These are phyloP conservation scores for Cephus rjabovi DNA, from an alignment of 2,888 invertebrate species.

Conservation along the genomic window DNA sequence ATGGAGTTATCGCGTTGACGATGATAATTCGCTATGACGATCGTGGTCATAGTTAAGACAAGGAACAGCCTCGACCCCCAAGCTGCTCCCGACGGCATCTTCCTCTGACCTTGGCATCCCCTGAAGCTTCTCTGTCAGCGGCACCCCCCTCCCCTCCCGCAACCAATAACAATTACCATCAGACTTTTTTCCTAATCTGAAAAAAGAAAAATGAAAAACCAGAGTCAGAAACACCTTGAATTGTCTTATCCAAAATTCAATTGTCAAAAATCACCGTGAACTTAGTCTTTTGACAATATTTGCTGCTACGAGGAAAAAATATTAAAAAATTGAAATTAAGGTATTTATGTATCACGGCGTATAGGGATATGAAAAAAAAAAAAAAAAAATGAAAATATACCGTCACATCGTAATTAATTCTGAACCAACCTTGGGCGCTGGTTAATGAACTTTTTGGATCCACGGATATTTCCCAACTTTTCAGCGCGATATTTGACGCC, in stretches of 20 bases:
- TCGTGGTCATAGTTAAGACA: slow-evolving; percentile 53
- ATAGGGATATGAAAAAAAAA: neutral
- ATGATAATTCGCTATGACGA: slow-evolving; percentile 60
- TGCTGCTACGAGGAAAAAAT: neutral
- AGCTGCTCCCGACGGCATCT: slow-evolving; percentile 55
- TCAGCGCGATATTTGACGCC: neutral
- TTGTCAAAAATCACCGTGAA: no score
- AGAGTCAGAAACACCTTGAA: neutral
- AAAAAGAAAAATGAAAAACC: neutral
- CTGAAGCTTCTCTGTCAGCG: slow-evolving; percentile 35
- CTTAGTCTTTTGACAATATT: neutral
- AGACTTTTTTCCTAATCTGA: neutral
- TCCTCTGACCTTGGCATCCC: slow-evolving; percentile 60
- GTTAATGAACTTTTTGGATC: neutral
- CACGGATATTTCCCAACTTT: neutral
- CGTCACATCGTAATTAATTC: neutral
- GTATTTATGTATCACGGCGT: neutral
- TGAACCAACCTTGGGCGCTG: neutral
- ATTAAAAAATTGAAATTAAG: neutral
- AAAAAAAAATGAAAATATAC: neutral
- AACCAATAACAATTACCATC: neutral
- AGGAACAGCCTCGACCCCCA: slow-evolving; percentile 60
- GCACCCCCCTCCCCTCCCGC: neutral
- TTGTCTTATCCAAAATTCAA: no score
- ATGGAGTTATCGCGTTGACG: slow-evolving; percentile 50